phyloP scores from a whole-genome alignment of 2,797 vertebrate species.

The Artibeus lituratus region DNA sequence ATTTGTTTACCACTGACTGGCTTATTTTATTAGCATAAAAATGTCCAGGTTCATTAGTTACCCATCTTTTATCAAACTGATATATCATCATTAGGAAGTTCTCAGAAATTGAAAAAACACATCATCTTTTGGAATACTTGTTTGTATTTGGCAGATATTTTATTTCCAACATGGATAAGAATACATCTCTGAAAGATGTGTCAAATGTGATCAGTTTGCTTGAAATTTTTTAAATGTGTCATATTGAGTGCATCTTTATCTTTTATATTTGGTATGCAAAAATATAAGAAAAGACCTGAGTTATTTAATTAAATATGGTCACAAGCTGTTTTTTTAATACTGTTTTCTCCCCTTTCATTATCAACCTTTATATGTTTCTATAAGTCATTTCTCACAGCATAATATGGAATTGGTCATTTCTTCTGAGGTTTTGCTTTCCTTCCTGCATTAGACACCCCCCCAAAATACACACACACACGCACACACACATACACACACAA shows the following conservation, averaged over 20 bases:
- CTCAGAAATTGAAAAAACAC: slow-evolving; percentile 8
- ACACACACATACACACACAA: too few species aligned
- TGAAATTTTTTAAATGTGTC: neutral
- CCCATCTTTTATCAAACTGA: neutral
- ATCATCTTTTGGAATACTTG: slow-evolving; percentile 5
- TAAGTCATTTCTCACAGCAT: neutral
- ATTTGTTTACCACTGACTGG: neutral
- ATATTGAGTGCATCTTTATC: neutral
- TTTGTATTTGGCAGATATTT: slow-evolving; percentile 39
- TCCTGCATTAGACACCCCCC: neutral
- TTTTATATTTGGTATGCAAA: neutral
- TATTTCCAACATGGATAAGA: slow-evolving; percentile 1
- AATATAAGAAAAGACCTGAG: neutral
- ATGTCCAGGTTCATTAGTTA: neutral
- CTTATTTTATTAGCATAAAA: neutral
- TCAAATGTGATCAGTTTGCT: neutral
- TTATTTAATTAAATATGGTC: neutral
- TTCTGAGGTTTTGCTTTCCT: neutral
- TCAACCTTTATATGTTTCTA: neutral
- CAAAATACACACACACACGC: neutral
- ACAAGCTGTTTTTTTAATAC: neutral
- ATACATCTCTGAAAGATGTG: neutral
- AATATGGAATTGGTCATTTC: neutral
- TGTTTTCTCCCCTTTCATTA: neutral
- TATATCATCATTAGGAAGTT: slow-evolving; percentile 2